Evolutionary conservation across 2,888 invertebrate species (phyloP).

Genomic region (Troglohyphantes excavatus): DNA sequence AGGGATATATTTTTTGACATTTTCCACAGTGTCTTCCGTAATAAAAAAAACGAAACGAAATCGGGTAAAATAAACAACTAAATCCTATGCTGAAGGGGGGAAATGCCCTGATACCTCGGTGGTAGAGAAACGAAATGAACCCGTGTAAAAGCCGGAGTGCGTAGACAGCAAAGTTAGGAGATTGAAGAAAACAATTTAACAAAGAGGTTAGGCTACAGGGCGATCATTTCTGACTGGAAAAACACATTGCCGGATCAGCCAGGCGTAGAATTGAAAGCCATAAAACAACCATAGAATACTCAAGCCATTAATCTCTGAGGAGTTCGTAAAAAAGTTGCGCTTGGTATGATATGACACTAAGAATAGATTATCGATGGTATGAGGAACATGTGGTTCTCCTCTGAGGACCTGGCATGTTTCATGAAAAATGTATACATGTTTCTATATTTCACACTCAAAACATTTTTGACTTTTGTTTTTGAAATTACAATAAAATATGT

Average conservation of each 20-base stretch:
- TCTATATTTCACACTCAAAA: too few species aligned
- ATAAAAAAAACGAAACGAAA: too few species aligned
- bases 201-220: constrained; percentile 49
- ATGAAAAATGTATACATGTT: neutral
- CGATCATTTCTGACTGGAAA: constrained; percentile 58
- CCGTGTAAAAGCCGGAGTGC: too few species aligned
- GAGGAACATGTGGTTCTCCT: constrained; percentile 41
- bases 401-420: constrained; percentile 12
- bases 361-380: constrained; percentile 64
- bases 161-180: neutral
- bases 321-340: constrained; percentile 57
- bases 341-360: constrained; percentile 68
- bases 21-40: too few species aligned
- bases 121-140: too few species aligned
- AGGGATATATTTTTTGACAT: too few species aligned
- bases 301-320: constrained; percentile 51
- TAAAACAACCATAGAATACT: constrained; percentile 63
- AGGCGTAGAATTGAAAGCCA: constrained; percentile 62
- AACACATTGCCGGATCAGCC: constrained; percentile 49
- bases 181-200: constrained; percentile 62
- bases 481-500: too few species aligned
- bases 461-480: too few species aligned
- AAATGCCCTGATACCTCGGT: too few species aligned
- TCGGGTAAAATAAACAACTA: too few species aligned
- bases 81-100: too few species aligned